Base-by-base conservation (phyloP, 92 coral and sea anemone species). In the Galaxea fascicularis region DNA sequence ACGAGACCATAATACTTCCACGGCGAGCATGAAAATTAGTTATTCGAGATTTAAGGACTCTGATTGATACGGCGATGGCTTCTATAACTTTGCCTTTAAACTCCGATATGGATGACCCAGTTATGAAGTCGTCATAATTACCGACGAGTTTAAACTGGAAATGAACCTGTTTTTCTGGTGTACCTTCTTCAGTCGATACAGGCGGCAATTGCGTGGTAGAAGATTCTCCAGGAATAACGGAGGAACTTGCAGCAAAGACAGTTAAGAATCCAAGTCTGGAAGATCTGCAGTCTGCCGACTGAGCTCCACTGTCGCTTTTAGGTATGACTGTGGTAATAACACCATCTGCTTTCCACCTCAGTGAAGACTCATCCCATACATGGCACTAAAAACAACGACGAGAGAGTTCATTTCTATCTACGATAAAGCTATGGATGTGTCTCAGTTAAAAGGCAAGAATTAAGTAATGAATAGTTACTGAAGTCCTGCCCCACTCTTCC, bases 1-100 rank as follows among this genome's bases (percentile, higher is more conserved):
- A 93, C 17, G 93, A 74, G 15, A 95, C 95, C 31, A 93, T 63
- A 22, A 95, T 93, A 74, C 98, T 93, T 20, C 98, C 98, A 62
- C 59, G 68, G 41, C 74, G 21, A 66, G 88, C 84, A 44, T 71
- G 30, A 60, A 91, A 59, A 35, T 88, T 60, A n/a, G 59, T 27
- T 8, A 95, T 87, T 28, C 97, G 91, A 39, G 90, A 78, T 28
- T 30, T 28, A 26, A 56, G 39, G 77, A 95, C 83, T 12, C 46
- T 66, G 35, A 95, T 94, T 22, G 24, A 77, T 7, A 60, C 79
- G 4, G 93, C 88, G 15, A 91, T 74, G 35, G 70, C 56, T 41
- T 44, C 25, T 0, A 11, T 65, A 14, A 95, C 16, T 5, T 27
- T 22, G 49, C 47, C 31, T 16, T 47, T 90, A 31, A 92, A 83